Percentiles rank a stretch among this genome's conserved stretches.
These are phyloP conservation scores for Chromoteleia sp. DNA, from an alignment of 2,888 invertebrate species.

Conservation along the genomic window DNA sequence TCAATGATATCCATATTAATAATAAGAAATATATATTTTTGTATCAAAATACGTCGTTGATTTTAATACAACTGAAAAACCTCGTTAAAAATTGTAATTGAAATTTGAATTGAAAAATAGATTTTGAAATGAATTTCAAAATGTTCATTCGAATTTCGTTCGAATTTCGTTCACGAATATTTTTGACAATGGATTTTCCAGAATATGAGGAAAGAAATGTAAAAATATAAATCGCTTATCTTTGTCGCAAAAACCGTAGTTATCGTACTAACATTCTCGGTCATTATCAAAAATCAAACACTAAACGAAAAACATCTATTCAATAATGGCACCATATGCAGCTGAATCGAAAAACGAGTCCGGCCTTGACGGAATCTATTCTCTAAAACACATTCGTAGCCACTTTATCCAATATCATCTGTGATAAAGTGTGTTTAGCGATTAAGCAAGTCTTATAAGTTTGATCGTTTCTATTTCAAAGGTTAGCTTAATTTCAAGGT, in stretches of 20 bases:
- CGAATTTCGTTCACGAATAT: too few relatives aligned
- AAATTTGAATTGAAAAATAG: too few relatives aligned
- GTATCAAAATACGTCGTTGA: too few relatives aligned
- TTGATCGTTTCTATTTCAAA: slow-evolving; percentile 58
- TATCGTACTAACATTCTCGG: slow-evolving; percentile 26
- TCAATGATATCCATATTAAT: too few relatives aligned
- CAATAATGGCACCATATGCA: slow-evolving; percentile 47
- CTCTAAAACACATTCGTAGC: slow-evolving; percentile 20
- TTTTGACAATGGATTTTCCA: too few relatives aligned
- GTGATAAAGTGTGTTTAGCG: slow-evolving; percentile 51
- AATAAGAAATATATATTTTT: too few relatives aligned
- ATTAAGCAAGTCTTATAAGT: slow-evolving; percentile 52
- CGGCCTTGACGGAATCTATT: slow-evolving; percentile 53
- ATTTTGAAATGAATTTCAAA: too few relatives aligned
- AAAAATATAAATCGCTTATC: too few relatives aligned
- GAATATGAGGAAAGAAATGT: neutral
- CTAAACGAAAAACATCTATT: slow-evolving; percentile 31
- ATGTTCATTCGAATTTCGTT: too few relatives aligned
- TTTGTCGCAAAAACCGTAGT: slow-evolving; percentile 12
- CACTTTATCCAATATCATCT: slow-evolving; percentile 38
- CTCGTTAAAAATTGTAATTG: too few relatives aligned
- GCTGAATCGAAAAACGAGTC: slow-evolving; percentile 10
- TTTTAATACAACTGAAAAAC: too few relatives aligned
- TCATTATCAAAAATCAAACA: slow-evolving; percentile 47
- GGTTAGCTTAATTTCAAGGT: slow-evolving; percentile 65